These are phyloP conservation scores for Drosophila basisetae DNA, from an alignment of 2,888 invertebrate genomes.

Conservation along the genomic window DNA sequence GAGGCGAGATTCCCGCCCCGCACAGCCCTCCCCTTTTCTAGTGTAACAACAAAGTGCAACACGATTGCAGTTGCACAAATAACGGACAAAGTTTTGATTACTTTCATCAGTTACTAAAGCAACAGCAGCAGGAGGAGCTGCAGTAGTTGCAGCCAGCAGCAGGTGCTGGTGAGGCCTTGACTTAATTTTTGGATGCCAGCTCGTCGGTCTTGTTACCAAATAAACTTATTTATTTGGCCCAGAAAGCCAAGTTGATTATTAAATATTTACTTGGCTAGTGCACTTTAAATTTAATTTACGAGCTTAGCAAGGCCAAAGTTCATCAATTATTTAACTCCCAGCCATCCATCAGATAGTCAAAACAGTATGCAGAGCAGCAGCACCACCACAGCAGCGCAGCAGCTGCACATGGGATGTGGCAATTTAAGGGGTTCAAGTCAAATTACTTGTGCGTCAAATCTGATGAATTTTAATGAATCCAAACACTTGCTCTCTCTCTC, in stretches of 20 bases:
- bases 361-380: not conserved
- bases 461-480: conserved; percentile 73
- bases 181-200: conserved; percentile 42
- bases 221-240: conserved; percentile 43
- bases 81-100: conserved; percentile 73
- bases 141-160: conserved; percentile 1
- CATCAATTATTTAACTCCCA: conserved; percentile 63
- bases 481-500: conserved; percentile 40
- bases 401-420: conserved; percentile 19
- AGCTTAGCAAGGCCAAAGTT: conserved; percentile 58
- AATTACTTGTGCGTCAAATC: conserved; percentile 56
- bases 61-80: conserved; percentile 63
- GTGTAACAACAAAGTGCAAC: conserved; percentile 41
- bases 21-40: not conserved
- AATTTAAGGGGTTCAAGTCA: conserved; percentile 54
- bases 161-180: conserved; percentile 34
- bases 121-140: conserved; percentile 1
- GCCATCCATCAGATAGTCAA: conserved; percentile 45
- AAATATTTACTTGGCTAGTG: conserved; percentile 67
- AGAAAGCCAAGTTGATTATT: conserved; percentile 71
- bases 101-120: conserved; percentile 60
- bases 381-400: not conserved
- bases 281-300: conserved; percentile 70
- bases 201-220: conserved; percentile 16
- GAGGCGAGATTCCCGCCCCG: not conserved